These are phyloP conservation scores for Sebastes umbrosus DNA, from an alignment of 2,797 vertebrate genomes.

Conservation along the genomic window DNA sequence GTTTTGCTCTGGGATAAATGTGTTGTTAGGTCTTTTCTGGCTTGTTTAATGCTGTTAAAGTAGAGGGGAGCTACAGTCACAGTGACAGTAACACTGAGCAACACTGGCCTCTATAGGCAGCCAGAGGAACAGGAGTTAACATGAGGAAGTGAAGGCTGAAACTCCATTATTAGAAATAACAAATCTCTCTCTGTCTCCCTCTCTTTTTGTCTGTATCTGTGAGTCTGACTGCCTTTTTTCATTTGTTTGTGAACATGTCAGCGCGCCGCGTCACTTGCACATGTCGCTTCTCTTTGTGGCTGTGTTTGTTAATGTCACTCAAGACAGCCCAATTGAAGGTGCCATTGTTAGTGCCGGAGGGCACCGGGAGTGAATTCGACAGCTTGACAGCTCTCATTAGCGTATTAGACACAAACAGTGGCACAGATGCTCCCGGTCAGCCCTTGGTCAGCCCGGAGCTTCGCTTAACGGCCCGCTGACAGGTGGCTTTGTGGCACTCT, in stretches of 20 bases:
- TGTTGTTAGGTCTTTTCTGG: slow-evolving; percentile 11
- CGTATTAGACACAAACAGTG: slow-evolving; percentile 79
- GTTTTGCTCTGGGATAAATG: slow-evolving; percentile 23
- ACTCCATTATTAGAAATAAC: slow-evolving; percentile 33
- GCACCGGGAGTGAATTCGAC: slow-evolving; percentile 73
- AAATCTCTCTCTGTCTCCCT: slow-evolving; percentile 9
- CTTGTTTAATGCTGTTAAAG: slow-evolving; percentile 21
- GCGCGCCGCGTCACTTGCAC: slow-evolving; percentile 22
- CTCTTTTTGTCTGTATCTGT: slow-evolving; percentile 2
- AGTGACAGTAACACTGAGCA: slow-evolving; percentile 46
- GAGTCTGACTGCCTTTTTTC: not conserved
- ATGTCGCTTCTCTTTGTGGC: slow-evolving; percentile 58
- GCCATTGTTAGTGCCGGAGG: slow-evolving; percentile 76
- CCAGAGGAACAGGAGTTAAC: slow-evolving; percentile 24
- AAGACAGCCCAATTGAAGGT: slow-evolving; percentile 77
- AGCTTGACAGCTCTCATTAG: slow-evolving; percentile 83
- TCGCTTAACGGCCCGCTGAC: slow-evolving; percentile 74
- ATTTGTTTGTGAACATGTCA: slow-evolving; percentile 54
- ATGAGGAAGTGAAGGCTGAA: not conserved
- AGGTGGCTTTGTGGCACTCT: slow-evolving; percentile 81
- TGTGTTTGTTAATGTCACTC: slow-evolving; percentile 73
- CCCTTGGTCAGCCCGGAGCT: slow-evolving; percentile 72
- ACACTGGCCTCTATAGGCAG: slow-evolving; percentile 73
- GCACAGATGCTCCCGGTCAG: slow-evolving; percentile 82
- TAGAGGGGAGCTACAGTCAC: not conserved